These are phyloP conservation scores for Corythaeola cristata DNA, from an alignment of 2,113 vertebrate genomes.

Conservation along the genomic window DNA sequence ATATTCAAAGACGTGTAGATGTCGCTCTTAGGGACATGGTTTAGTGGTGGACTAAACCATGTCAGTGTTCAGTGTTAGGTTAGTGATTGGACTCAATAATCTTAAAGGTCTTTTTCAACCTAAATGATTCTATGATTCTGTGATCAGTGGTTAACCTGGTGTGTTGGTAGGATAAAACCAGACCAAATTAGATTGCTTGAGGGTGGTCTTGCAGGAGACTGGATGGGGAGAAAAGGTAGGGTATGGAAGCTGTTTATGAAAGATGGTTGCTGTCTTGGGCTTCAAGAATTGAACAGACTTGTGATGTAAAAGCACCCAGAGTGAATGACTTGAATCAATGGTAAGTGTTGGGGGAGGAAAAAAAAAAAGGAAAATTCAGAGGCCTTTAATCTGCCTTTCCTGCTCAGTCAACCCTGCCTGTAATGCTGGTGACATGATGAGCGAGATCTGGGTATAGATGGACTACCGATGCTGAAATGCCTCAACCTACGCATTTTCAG, in stretches of 20 bases:
- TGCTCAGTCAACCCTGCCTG: not conserved
- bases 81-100: not conserved
- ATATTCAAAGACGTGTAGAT: not conserved
- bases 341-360: not conserved
- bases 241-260: fast-evolving
- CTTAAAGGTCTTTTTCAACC: not conserved
- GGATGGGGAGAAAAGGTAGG: not conserved
- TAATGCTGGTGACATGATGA: fast-evolving
- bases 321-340: not conserved
- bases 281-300: not conserved
- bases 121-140: not conserved
- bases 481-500: fast-evolving
- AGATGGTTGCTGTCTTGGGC: not conserved
- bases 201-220: not conserved
- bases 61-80: not conserved
- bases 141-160: not conserved
- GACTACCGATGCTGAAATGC: not conserved
- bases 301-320: not conserved
- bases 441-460: not conserved
- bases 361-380: not conserved
- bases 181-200: not conserved
- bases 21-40: not conserved
- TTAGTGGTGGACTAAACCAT: not conserved
- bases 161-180: not conserved
- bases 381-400: not conserved